A percentile compares a stretch with the other conserved stretches of the same genome.
Evolutionary conservation across 2,797 vertebrate species (phyloP).

Genomic region (Chrosomus eos): DNA sequence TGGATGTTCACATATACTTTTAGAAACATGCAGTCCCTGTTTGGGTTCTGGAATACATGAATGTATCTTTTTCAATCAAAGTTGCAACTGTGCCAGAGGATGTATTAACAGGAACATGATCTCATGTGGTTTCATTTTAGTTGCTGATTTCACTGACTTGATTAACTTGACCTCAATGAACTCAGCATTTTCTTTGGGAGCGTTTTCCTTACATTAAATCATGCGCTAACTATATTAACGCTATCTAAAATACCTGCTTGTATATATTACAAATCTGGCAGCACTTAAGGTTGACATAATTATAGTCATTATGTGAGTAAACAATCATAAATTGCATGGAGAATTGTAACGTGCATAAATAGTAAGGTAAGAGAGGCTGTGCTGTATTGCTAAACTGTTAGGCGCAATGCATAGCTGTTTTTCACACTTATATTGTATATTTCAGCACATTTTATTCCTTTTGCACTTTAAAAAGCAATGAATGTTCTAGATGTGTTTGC

Average conservation of each 20-base stretch:
- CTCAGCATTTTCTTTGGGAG: slow-evolving; percentile 2
- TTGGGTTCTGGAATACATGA: not conserved
- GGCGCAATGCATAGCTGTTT: not conserved
- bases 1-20: not conserved
- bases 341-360: not conserved
- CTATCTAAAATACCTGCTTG: not conserved
- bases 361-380: not conserved
- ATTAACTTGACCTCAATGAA: slow-evolving; percentile 7
- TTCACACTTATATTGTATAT: not conserved
- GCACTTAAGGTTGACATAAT: not conserved
- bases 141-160: slow-evolving; percentile 2
- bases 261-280: not conserved
- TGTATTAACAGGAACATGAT: not conserved
- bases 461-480: slow-evolving; percentile 4
- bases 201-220: not conserved
- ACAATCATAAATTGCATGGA: not conserved
- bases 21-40: not conserved
- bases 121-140: slow-evolving; percentile 15
- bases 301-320: slow-evolving; percentile 4
- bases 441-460: not conserved
- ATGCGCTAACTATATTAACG: not conserved
- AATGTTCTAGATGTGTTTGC: slow-evolving; percentile 18
- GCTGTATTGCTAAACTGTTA: not conserved
- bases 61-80: not conserved
- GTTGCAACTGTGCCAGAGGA: not conserved